Percentiles rank a stretch among this genome's conserved stretches.
phyloP scores from a whole-genome alignment of 2,797 vertebrate genomes.

The Florisuga fusca region DNA sequence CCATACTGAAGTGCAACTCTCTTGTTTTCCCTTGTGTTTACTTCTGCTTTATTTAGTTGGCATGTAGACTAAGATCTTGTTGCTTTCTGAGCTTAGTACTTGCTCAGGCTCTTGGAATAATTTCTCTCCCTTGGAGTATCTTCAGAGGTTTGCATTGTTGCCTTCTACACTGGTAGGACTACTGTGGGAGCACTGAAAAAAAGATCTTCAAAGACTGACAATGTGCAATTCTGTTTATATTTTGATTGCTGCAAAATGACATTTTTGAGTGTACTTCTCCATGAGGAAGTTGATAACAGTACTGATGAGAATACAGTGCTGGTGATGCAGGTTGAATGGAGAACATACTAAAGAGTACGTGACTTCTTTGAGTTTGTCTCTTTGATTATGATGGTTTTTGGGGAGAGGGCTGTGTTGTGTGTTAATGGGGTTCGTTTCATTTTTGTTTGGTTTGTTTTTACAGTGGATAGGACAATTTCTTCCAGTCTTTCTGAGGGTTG shows the following conservation, averaged over 20 bases:
- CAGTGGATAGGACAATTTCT: background rate
- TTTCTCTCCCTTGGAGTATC: background rate
- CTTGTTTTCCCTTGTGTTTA: background rate
- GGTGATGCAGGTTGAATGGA: background rate
- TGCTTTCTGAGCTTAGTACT: background rate
- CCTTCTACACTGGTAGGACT: background rate
- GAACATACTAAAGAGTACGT: fast-evolving
- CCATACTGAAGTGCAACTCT: background rate
- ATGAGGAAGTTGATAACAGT: background rate
- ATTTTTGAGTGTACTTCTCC: background rate
- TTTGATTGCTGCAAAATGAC: background rate
- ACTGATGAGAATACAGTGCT: background rate
- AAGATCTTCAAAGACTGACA: background rate
- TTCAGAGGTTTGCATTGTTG: background rate
- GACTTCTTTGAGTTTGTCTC: background rate
- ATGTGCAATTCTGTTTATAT: background rate
- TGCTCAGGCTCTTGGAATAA: background rate
- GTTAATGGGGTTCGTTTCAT: background rate
- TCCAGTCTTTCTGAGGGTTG: background rate
- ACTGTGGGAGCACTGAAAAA: background rate
- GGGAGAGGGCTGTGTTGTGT: background rate
- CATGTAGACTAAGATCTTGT: background rate
- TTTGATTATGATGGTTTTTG: background rate
- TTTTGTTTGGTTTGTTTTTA: background rate
- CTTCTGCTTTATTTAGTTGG: background rate